Percentiles rank a stretch among this genome's conserved stretches.
phyloP scores from a whole-genome alignment of 2,113 vertebrate genomes.

The Entosphenus tridentatus region DNA sequence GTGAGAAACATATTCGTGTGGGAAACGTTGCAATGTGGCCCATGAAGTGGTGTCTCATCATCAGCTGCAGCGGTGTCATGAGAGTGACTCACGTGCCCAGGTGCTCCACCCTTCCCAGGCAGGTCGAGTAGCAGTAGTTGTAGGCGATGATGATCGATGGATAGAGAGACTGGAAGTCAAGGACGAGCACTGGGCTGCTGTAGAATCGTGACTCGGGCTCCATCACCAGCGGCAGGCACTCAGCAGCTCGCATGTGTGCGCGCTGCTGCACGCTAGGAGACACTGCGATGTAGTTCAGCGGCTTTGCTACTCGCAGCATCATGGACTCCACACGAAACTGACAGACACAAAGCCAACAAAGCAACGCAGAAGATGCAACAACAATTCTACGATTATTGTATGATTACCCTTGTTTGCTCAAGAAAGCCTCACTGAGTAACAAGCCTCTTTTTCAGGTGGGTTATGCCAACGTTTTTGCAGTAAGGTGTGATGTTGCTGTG shows the following conservation, averaged over 20 bases:
- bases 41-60: too few species aligned
- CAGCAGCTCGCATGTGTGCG: slow-evolving; percentile 66
- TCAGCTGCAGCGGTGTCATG: too few species aligned
- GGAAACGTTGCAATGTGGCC: too few species aligned
- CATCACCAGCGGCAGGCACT: slow-evolving; percentile 74
- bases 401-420: too few species aligned
- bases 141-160: slow-evolving; percentile 94
- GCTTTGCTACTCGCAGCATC: slow-evolving; percentile 91
- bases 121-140: slow-evolving; percentile 97
- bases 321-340: slow-evolving; percentile 96
- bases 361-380: too few species aligned
- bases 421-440: too few species aligned
- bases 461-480: too few species aligned
- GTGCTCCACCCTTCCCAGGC: slow-evolving; percentile 68
- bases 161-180: slow-evolving; percentile 92
- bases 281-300: slow-evolving; percentile 78
- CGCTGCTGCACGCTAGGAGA: slow-evolving; percentile 64
- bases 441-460: too few species aligned
- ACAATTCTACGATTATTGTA: too few species aligned
- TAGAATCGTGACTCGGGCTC: slow-evolving; percentile 94
- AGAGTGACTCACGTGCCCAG: slow-evolving; percentile 57
- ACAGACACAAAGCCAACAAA: background rate
- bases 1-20: too few species aligned
- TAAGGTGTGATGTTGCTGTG: too few species aligned
- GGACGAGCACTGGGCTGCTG: slow-evolving; percentile 74